Evolutionary conservation across 2,797 vertebrate species (phyloP), one percentile per base, ranked within the genome.

Genomic region (Leptoclinus maculatus): DNA sequence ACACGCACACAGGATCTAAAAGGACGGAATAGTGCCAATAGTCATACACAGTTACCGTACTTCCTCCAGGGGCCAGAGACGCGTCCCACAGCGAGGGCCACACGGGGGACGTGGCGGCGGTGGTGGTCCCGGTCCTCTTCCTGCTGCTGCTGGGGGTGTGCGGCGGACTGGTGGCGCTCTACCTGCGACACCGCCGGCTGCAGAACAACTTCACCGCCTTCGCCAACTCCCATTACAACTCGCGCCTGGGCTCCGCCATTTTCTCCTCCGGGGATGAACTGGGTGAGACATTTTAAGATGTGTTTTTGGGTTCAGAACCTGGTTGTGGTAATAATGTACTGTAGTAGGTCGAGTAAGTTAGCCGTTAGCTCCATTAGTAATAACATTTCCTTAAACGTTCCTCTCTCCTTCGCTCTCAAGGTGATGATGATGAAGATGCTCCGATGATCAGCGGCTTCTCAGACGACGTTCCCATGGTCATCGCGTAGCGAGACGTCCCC

Each of bases 401-500:
- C 5, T 32, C 17, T 45, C 43, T 65, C 29, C 57, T 57, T 47
- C 19, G 59, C 27, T 25, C 41, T 4, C 13, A 82, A 99, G 98
- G 97, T 69, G 98, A 99, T 2, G 98, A 99, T 23, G 98, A 99
- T 3, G 98, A 99, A 57, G 98, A 99, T 1, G 96, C 96, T 17
- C 98, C 98, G 0, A 98, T 99, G 97, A 99, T 99, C 93, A 98
- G 97, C 59, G 98, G 98, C 88, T 99, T 99, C 92, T 99, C 98
- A 77, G 98, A 99, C 2, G 98, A 99, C 0, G 98, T 99, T 71
- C 98, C 98, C 80, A 99, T 99, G 98, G 98, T 99, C 86, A 98
- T 99, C 69, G 98, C 98, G 17, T 99, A 97, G 97, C 93, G 86
- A 74, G 56, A 86, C 47, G 23, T 71, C 65, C 53, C n/a, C 4